Percentiles rank a stretch among this genome's conserved stretches.
These are phyloP conservation scores for Columba livia DNA, from an alignment of 2,113 vertebrate genomes.

Conservation along the genomic window DNA sequence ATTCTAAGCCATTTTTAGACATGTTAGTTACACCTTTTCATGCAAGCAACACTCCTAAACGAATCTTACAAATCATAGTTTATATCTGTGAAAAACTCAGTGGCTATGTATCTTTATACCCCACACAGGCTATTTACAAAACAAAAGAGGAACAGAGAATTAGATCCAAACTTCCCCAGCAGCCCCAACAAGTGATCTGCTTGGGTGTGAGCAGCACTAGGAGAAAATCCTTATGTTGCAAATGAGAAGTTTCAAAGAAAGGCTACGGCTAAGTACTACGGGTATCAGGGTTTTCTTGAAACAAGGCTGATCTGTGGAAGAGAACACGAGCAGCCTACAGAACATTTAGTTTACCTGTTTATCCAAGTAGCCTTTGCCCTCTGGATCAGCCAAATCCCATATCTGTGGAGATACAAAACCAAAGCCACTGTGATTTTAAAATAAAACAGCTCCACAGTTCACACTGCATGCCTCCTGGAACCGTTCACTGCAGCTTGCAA, in stretches of 20 bases:
- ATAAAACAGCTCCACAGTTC: background rate
- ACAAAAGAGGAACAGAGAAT: background rate
- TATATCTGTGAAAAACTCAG: background rate
- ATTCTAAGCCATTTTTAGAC: background rate
- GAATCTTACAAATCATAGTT: background rate
- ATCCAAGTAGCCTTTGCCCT: slow-evolving; percentile 96
- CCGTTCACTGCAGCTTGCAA: background rate
- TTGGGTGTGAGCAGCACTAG: background rate
- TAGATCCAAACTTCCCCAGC: background rate
- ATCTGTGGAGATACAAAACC: slow-evolving; percentile 78
- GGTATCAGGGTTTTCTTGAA: background rate
- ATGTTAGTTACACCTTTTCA: background rate
- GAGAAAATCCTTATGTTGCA: background rate
- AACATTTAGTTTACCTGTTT: slow-evolving; percentile 84
- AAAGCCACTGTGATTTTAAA: background rate
- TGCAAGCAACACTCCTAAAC: background rate
- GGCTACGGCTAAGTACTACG: background rate
- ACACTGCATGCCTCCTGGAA: background rate
- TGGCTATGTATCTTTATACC: background rate
- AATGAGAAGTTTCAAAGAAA: background rate
- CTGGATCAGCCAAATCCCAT: slow-evolving; percentile 97
- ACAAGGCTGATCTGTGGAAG: background rate
- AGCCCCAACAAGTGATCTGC: background rate
- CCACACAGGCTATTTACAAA: background rate
- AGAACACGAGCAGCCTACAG: background rate